These are phyloP conservation scores for Heliothis subflexa DNA, from an alignment of 1,140 invertebrate genomes.

Conservation along the genomic window DNA sequence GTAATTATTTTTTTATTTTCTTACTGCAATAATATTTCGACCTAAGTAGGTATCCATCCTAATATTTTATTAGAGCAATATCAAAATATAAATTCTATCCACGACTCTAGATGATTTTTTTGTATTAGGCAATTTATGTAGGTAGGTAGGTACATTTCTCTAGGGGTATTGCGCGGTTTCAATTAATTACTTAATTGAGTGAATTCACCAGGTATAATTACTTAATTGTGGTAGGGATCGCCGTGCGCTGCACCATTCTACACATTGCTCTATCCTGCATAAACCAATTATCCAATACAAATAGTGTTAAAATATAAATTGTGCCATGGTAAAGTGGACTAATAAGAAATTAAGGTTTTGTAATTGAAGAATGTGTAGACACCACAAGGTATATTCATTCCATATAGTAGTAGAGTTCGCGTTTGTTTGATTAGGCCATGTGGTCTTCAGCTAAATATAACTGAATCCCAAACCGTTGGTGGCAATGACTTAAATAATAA, in stretches of 20 bases:
- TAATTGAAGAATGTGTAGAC: too few relatives aligned
- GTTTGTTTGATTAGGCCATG: constrained; percentile 10
- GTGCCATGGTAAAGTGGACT: too few relatives aligned
- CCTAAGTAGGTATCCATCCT: too few relatives aligned
- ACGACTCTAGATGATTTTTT: neutral
- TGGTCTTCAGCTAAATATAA: constrained; percentile 21
- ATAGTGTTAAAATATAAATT: too few relatives aligned
- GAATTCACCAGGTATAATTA: constrained; percentile 39
- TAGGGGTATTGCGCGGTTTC: constrained; percentile 15
- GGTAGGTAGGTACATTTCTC: neutral
- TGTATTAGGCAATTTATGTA: neutral
- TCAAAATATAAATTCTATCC: too few relatives aligned
- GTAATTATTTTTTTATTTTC: too few relatives aligned
- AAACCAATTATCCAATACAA: neutral
- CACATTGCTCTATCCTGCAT: neutral
- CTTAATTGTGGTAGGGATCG: constrained; percentile 30
- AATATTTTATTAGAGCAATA: too few relatives aligned
- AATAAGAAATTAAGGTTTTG: too few relatives aligned
- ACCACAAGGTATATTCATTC: too few relatives aligned
- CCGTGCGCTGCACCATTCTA: constrained; percentile 1
- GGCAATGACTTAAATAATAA: constrained; percentile 26
- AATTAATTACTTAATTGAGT: constrained; percentile 41
- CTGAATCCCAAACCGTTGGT: neutral
- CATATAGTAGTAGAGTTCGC: too few relatives aligned
- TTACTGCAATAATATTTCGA: too few relatives aligned